Conservation (phyloP, 1,140 invertebrate genomes). For the Zaprionus ghesquierei region DNA sequence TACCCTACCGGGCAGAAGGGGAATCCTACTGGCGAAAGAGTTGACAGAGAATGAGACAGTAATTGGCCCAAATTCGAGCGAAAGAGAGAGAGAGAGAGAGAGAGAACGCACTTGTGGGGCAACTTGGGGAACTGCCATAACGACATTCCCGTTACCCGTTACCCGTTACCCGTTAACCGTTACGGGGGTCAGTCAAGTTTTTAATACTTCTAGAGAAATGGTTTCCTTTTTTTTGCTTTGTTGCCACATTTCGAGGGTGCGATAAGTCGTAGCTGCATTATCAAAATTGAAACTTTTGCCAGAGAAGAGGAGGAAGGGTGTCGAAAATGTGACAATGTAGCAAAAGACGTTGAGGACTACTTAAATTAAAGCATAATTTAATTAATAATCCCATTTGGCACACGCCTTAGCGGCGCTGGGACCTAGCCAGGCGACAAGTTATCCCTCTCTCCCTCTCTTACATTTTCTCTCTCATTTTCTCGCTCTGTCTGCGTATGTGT, state of each 20-base stretch:
- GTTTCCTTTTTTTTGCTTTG: background rate
- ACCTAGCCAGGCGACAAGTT: conserved; percentile 31
- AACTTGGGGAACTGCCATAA: background rate
- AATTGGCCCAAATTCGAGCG: conserved; percentile 74
- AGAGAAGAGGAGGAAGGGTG: background rate
- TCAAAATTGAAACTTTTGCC: conserved; percentile 70
- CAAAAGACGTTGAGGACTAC: conserved; percentile 65
- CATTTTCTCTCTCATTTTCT: background rate
- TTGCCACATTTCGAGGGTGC: conserved; percentile 9
- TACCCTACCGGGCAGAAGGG: conserved; percentile 9
- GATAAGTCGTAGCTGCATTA: conserved; percentile 70
- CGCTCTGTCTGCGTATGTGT: no score
- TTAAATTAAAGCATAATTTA: conserved; percentile 81
- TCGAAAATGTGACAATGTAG: conserved; percentile 70
- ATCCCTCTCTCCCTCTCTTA: background rate
- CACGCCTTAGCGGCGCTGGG: conserved; percentile 35
- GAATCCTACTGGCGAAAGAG: conserved; percentile 44
- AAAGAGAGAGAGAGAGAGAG: conserved; percentile 55
- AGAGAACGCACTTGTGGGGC: conserved; percentile 7
- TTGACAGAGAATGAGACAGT: conserved; percentile 80
- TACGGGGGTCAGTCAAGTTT: conserved; percentile 59
- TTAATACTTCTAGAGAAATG: conserved; percentile 4
- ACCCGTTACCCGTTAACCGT: background rate
- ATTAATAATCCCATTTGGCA: conserved; percentile 81
- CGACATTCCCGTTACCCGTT: background rate